Evolutionary conservation across 1,140 invertebrate genomes (phyloP), one percentile per base, ranked within the genome.

Genomic region (Achroia grisella): DNA sequence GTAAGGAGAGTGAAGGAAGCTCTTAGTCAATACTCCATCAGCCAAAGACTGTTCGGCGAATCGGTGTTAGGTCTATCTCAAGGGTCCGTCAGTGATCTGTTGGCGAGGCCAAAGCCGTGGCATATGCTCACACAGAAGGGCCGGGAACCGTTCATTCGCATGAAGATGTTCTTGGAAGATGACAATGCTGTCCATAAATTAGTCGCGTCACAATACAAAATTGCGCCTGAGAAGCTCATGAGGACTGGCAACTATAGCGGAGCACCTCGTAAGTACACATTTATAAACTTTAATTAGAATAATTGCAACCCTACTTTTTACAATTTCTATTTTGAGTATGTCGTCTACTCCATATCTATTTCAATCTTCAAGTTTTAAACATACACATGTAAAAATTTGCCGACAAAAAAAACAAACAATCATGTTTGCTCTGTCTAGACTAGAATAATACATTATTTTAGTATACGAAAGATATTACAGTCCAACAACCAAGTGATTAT

Each of bases 111-210:
- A 12, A 99, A 99, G 74, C 95, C 97, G 0, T 99, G 97, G 97
- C 95, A 97, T 69, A 97, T 98, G 95, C 85, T 99, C 6, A 99
- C 97, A 1, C 96, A 98, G 73, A 98, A 98, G 85, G 97, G 97
- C 0, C 89, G 97, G 13, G 97, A 99, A 70, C 97, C 97, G 1
- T 99, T 98, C 85, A 98, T 99, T 45, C 89, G 97, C 40, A 99
- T 99, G 97, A 97, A 98, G 80, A 97, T 98, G 93, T 99, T 98
- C 84, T 87, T 98, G 35, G 96, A 98, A 78, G 96, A 98, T 74
- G 95, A 98, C 53, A 97, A 98, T 66, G 97, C 97, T 2, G 96
- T 98, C 1, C 96, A 98, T 74, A 98, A 98, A 76, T 83, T 98
- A 48, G 97, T 98, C 2, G 97, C 97, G 37, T 97, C 94, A 43